These are phyloP conservation scores for Tetragnatha montana DNA, from an alignment of 2,888 invertebrate species.

Conservation along the genomic window DNA sequence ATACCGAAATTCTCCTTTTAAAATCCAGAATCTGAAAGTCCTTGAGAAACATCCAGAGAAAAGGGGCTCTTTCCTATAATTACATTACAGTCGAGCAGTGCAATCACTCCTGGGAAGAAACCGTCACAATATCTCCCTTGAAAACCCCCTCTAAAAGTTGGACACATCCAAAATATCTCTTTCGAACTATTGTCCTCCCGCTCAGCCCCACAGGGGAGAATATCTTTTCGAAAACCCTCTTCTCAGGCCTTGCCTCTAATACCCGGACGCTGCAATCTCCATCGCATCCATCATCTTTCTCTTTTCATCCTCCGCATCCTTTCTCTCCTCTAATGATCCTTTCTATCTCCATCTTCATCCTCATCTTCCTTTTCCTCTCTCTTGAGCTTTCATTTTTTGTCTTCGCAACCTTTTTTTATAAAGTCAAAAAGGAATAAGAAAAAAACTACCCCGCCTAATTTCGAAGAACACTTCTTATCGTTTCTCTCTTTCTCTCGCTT, in stretches of 20 bases:
- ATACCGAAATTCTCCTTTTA: too few species aligned
- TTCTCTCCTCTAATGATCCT: conserved; percentile 64
- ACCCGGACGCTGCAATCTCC: conserved; percentile 64
- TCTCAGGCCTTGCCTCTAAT: conserved; percentile 53
- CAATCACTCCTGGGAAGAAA: conserved; percentile 39
- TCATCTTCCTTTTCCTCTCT: conserved; percentile 48
- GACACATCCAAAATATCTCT: conserved; percentile 51
- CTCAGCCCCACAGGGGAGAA: conserved; percentile 45
- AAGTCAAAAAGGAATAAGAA: conserved; percentile 16
- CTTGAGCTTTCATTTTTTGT: conserved; percentile 35
- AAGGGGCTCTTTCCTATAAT: conserved; percentile 35
- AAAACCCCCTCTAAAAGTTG: conserved; percentile 49
- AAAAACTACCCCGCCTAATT: conserved; percentile 50
- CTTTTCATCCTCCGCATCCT: conserved; percentile 65
- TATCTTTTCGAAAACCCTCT: conserved; percentile 55
- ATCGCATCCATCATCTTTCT: conserved; percentile 66
- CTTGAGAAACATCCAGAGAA: background rate
- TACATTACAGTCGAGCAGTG: conserved; percentile 13
- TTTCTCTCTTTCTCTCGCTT: conserved; percentile 33
- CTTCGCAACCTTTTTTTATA: conserved; percentile 28
- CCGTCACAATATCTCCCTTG: conserved; percentile 8
- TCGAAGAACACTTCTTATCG: conserved; percentile 60
- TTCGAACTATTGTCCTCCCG: conserved; percentile 50
- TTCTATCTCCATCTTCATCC: conserved; percentile 64
- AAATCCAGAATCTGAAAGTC: background rate